phyloP scores from a whole-genome alignment of 2,797 vertebrate species.

The Acanthornis magna region DNA sequence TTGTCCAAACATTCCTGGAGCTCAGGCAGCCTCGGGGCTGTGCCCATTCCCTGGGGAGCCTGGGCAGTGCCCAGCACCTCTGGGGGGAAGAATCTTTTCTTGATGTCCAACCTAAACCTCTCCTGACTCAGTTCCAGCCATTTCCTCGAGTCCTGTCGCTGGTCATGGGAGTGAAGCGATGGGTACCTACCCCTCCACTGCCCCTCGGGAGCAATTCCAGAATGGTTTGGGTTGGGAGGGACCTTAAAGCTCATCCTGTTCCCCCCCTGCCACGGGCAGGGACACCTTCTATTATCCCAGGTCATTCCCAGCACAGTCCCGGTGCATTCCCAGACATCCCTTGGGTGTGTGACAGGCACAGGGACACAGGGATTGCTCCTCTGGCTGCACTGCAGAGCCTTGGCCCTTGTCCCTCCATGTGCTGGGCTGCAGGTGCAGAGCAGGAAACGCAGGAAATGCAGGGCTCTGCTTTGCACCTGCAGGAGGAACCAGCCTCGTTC shows the following conservation, averaged over 20 bases:
- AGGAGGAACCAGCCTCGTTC: background rate
- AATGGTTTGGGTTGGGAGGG: background rate
- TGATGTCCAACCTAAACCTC: background rate
- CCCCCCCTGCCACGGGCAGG: background rate
- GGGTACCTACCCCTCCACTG: background rate
- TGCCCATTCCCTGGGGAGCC: background rate
- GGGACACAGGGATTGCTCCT: background rate
- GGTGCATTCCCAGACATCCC: background rate
- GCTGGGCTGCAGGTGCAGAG: background rate
- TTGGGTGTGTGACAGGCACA: accelerated
- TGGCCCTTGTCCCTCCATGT: accelerated
- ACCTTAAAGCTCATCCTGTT: background rate
- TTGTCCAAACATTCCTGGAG: accelerated
- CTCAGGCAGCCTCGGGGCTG: background rate
- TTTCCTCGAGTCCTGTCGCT: background rate
- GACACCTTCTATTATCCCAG: accelerated
- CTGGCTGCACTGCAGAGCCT: accelerated
- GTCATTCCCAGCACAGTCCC: background rate
- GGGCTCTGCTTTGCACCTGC: background rate
- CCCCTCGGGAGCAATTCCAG: background rate
- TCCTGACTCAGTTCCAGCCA: background rate
- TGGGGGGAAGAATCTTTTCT: background rate
- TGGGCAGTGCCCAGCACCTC: accelerated
- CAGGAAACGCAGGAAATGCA: background rate
- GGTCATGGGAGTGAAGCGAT: accelerated